These are phyloP conservation scores for Ornithorhynchus anatinus DNA, from an alignment of 2,113 vertebrate genomes.

Conservation along the genomic window DNA sequence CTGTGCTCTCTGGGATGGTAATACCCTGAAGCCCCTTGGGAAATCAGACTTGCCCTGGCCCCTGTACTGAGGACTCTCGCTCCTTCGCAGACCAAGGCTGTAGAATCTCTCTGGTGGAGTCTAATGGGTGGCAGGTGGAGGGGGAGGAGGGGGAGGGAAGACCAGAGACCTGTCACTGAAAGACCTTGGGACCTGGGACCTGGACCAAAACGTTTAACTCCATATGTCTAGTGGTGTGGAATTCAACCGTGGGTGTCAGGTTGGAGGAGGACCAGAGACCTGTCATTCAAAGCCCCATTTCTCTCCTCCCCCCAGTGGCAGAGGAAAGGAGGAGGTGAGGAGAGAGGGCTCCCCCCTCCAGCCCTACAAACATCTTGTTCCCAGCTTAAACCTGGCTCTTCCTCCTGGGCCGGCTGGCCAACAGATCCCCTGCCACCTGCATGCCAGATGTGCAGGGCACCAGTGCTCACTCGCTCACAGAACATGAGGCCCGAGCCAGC, in stretches of 20 bases:
- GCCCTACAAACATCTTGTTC: too few relatives aligned
- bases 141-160: not conserved
- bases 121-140: too few relatives aligned
- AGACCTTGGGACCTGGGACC: too few relatives aligned
- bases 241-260: too few relatives aligned
- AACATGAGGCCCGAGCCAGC: not conserved
- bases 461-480: not conserved
- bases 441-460: not conserved
- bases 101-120: too few relatives aligned
- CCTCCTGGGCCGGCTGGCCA: not conserved
- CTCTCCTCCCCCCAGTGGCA: not conserved
- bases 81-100: too few relatives aligned
- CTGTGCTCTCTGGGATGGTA: too few relatives aligned
- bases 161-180: not conserved
- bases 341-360: not conserved
- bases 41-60: too few relatives aligned
- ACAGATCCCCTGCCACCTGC: not conserved
- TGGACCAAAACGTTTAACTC: too few relatives aligned
- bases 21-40: too few relatives aligned
- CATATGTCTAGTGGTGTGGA: too few relatives aligned
- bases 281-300: not conserved
- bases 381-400: not conserved
- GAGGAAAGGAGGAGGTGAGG: not conserved
- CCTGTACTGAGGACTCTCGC: too few relatives aligned
- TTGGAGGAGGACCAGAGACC: not conserved